Evolutionary conservation across 2,113 vertebrate species (phyloP).

Genomic region (Sturnus vulgaris): DNA sequence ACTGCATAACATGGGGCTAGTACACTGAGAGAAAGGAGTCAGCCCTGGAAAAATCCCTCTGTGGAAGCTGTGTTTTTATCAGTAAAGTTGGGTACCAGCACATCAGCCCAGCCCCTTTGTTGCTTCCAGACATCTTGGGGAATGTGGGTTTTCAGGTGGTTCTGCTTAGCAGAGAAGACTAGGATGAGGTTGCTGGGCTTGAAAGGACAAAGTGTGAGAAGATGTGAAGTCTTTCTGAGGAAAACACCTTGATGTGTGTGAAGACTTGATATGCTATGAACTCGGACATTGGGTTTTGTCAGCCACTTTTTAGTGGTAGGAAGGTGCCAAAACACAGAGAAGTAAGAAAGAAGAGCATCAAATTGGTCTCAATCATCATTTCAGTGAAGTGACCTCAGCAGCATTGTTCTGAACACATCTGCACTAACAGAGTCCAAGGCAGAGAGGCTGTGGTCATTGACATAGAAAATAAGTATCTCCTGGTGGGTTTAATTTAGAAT

Average conservation of each 20-base stretch:
- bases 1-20: fast-evolving
- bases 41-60: neutral
- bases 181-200: neutral
- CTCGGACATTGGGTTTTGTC: neutral
- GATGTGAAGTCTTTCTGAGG: neutral
- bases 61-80: neutral
- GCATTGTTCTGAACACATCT: neutral
- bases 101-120: neutral
- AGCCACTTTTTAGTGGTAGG: neutral
- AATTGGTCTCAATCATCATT: neutral
- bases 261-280: neutral
- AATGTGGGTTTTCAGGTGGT: neutral
- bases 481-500: neutral
- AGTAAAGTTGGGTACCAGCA: neutral
- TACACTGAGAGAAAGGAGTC: neutral
- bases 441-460: neutral
- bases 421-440: neutral
- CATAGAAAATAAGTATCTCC: neutral
- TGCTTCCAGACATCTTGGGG: neutral
- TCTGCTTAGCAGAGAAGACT: neutral
- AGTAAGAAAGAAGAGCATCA: neutral
- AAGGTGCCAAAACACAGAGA: neutral
- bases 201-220: neutral
- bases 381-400: neutral
- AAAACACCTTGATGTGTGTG: neutral